These are phyloP conservation scores for Capreolus pygargus DNA, from an alignment of 2,113 vertebrate genomes.

Conservation along the genomic window DNA sequence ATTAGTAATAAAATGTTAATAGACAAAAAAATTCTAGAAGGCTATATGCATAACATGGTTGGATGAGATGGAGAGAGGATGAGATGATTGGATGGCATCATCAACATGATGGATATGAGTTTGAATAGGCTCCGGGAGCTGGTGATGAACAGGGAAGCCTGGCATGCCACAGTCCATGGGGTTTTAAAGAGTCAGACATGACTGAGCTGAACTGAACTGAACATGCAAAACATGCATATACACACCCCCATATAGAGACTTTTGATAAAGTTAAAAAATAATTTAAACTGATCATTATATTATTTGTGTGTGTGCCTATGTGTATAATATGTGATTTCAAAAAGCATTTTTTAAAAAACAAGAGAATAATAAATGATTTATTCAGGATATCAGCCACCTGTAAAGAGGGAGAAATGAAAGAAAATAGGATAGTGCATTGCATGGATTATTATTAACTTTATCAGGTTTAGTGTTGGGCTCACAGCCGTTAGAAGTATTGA, in stretches of 20 bases:
- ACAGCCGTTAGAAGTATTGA: background rate
- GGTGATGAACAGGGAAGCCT: background rate
- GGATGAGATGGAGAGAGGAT: background rate
- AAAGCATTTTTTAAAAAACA: background rate
- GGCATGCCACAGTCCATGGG: background rate
- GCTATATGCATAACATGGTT: background rate
- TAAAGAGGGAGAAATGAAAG: background rate
- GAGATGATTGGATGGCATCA: background rate
- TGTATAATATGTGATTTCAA: background rate
- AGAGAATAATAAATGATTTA: background rate
- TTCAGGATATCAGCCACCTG: background rate
- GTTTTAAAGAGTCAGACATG: background rate
- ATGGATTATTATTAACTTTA: background rate
- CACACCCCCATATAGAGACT: background rate
- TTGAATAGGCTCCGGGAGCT: background rate
- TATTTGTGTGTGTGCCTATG: background rate
- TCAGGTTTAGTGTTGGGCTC: background rate
- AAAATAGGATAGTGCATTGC: background rate
- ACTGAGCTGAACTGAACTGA: background rate
- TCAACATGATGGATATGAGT: background rate
- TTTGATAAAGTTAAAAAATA: background rate
- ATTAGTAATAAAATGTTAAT: background rate
- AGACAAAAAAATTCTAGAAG: background rate
- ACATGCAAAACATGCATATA: background rate
- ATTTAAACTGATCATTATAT: background rate